These are phyloP conservation scores for Notoglanidium macrostoma DNA, from an alignment of 2,797 vertebrate genomes.

Conservation along the genomic window DNA sequence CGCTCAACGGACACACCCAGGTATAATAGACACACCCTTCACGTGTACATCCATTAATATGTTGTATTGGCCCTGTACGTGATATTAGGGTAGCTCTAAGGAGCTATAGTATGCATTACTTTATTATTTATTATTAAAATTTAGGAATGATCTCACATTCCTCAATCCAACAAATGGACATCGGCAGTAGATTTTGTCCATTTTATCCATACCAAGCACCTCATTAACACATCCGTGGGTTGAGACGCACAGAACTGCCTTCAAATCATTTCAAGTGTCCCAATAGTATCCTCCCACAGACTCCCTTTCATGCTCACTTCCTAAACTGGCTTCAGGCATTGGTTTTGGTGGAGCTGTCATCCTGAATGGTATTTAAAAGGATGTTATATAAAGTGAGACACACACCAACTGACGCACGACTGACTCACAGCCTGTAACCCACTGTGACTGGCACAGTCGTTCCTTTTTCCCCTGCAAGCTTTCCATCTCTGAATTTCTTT, in stretches of 20 bases:
- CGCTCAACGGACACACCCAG: constrained; percentile 92
- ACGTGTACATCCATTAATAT: neutral
- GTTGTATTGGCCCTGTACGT: neutral
- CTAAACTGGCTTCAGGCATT: constrained; percentile 12
- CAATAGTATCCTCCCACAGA: constrained; percentile 7
- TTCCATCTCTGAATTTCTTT: constrained; percentile 19
- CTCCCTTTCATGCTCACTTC: constrained; percentile 1
- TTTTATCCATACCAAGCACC: neutral
- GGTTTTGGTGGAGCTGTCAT: constrained; percentile 22
- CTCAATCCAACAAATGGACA: neutral
- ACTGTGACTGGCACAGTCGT: constrained; percentile 40
- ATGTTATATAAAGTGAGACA: constrained; percentile 57
- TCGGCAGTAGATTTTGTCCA: constrained; percentile 2
- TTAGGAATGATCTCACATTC: neutral
- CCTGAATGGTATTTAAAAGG: constrained; percentile 50
- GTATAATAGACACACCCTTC: constrained; percentile 61
- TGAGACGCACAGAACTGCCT: neutral
- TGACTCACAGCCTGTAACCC: constrained; percentile 51
- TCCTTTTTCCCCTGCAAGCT: neutral
- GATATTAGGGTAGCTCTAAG: neutral
- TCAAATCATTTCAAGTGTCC: neutral
- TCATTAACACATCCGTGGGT: neutral
- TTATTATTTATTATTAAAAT: neutral
- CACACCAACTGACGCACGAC: constrained; percentile 40
- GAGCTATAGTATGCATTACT: too few relatives aligned